These are phyloP conservation scores for Pseudomugil gertrudae DNA, from an alignment of 2,797 vertebrate genomes.

Conservation along the genomic window DNA sequence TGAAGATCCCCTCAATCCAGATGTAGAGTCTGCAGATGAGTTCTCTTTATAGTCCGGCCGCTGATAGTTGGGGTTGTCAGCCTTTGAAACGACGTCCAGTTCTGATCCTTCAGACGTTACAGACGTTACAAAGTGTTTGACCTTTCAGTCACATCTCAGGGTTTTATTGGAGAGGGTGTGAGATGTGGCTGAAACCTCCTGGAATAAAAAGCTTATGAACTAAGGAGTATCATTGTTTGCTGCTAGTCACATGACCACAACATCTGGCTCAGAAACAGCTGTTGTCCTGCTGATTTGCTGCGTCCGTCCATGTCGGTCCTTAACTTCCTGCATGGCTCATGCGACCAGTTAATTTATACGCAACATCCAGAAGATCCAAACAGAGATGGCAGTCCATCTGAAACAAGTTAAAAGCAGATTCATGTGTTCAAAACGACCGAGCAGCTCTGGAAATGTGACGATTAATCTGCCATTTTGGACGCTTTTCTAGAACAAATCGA, in stretches of 20 bases:
- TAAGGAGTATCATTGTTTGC: background rate
- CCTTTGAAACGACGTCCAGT: background rate
- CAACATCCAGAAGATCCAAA: background rate
- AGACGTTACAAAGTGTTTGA: background rate
- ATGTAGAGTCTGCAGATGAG: background rate
- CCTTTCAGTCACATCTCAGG: background rate
- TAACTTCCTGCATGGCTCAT: background rate
- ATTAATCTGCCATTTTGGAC: too few species aligned
- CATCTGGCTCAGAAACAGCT: background rate
- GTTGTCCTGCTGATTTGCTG: background rate
- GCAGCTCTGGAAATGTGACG: background rate
- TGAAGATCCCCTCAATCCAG: background rate
- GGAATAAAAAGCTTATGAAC: background rate
- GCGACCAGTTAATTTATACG: conserved; percentile 5
- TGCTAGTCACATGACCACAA: background rate
- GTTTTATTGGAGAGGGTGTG: background rate
- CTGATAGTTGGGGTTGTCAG: background rate
- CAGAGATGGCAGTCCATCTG: background rate
- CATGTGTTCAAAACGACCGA: background rate
- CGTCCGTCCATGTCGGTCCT: background rate
- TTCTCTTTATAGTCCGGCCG: background rate
- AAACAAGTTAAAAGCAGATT: background rate
- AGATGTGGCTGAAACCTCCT: conserved; percentile 3
- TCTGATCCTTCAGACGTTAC: background rate
- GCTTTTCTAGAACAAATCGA: too few species aligned